Evolutionary conservation across 2,888 invertebrate genomes (phyloP).

Genomic region (Lysandra coridon): DNA sequence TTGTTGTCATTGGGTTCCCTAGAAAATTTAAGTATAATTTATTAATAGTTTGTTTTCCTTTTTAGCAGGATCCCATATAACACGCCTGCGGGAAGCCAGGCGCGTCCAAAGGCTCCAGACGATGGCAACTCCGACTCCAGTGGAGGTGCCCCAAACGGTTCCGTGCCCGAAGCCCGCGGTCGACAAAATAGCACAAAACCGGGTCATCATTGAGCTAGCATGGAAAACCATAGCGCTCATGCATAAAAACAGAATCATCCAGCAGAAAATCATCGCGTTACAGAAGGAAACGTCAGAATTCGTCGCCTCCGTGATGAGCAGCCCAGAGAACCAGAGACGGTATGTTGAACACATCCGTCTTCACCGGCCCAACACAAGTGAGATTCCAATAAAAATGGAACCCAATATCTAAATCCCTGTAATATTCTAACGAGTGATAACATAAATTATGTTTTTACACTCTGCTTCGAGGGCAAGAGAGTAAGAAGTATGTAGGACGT

Average conservation of each 20-base stretch:
- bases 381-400: slow-evolving; percentile 52
- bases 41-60: slow-evolving; percentile 35
- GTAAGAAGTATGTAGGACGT: neutral
- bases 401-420: slow-evolving; percentile 37
- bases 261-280: slow-evolving; percentile 80
- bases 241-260: slow-evolving; percentile 81
- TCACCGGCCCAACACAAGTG: slow-evolving; percentile 40
- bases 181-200: slow-evolving; percentile 61
- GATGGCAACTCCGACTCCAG: slow-evolving; percentile 48
- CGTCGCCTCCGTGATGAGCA: slow-evolving; percentile 80
- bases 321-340: slow-evolving; percentile 67
- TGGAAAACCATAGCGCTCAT: slow-evolving; percentile 82
- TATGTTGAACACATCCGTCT: slow-evolving; percentile 57
- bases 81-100: slow-evolving; percentile 63
- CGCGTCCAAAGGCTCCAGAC: slow-evolving; percentile 61
- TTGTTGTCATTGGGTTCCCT: neutral
- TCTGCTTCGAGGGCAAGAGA: neutral
- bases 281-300: slow-evolving; percentile 83
- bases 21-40: neutral
- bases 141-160: slow-evolving; percentile 44
- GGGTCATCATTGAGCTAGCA: slow-evolving; percentile 82
- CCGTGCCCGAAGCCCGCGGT: slow-evolving; percentile 46
- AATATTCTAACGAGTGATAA: neutral
- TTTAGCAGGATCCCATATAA: slow-evolving; percentile 62
- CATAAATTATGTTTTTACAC: neutral